phyloP scores from a whole-genome alignment of 1,140 invertebrate genomes.

The Dysdera silvatica region DNA sequence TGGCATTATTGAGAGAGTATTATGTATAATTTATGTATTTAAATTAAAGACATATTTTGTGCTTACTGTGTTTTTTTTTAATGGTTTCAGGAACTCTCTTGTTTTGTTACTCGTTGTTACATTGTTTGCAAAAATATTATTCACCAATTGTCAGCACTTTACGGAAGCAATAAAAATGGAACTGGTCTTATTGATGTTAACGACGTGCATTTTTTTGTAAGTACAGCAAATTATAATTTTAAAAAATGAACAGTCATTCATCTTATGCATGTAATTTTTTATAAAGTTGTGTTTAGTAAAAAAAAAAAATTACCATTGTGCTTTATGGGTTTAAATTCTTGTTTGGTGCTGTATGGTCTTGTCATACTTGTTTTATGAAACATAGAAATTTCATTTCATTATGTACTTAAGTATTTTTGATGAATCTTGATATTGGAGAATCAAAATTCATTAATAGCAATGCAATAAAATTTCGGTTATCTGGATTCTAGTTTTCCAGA shows the following conservation, averaged over 20 bases:
- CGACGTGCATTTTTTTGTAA: conserved; percentile 49
- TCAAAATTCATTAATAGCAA: no score
- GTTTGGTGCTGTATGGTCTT: neutral
- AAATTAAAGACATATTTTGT: neutral
- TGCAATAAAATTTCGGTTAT: no score
- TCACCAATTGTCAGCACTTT: conserved; percentile 57
- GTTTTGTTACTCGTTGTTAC: conserved; percentile 58
- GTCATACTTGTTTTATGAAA: neutral
- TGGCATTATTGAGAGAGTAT: no score
- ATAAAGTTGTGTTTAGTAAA: neutral
- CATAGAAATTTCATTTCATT: neutral
- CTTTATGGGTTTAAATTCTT: neutral
- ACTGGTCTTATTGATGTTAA: conserved; percentile 44
- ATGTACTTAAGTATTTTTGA: no score
- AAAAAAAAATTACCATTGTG: no score
- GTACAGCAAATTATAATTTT: conserved; percentile 1
- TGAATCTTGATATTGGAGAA: no score
- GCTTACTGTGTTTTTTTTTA: neutral
- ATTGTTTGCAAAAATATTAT: conserved; percentile 58
- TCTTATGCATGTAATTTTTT: neutral
- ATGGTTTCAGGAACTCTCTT: conserved; percentile 49
- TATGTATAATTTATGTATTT: no score
- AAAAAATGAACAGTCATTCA: neutral
- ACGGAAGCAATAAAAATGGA: conserved; percentile 40
- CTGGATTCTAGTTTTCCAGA: no score